phyloP scores from a whole-genome alignment of 2,797 vertebrate species.

The Decapterus maruadsi region DNA sequence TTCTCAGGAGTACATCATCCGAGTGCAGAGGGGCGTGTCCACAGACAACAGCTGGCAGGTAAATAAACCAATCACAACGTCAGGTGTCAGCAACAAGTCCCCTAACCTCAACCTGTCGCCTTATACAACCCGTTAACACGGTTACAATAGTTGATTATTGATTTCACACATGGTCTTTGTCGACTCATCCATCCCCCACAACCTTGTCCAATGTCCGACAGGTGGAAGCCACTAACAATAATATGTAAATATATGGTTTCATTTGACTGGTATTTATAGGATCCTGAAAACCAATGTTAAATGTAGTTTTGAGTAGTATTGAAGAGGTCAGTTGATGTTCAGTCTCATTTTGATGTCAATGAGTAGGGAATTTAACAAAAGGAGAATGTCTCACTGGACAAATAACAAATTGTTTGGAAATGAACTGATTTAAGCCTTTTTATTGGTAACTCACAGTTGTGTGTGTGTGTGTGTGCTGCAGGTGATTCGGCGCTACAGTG shows the following conservation, averaged over 20 bases:
- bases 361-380: not conserved
- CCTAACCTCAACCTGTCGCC: not conserved
- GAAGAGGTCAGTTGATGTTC: not conserved
- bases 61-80: slow-evolving; percentile 63
- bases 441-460: not conserved
- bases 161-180: too few relatives aligned
- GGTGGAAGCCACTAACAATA: too few relatives aligned
- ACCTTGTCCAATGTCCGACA: too few relatives aligned
- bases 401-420: not conserved
- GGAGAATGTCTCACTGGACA: not conserved
- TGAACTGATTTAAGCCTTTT: not conserved
- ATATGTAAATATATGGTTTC: too few relatives aligned
- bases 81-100: not conserved
- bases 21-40: slow-evolving; percentile 95
- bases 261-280: too few relatives aligned
- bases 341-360: not conserved
- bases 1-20: slow-evolving; percentile 95
- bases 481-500: slow-evolving; percentile 97
- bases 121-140: too few relatives aligned
- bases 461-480: slow-evolving; percentile 77
- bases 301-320: not conserved
- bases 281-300: not conserved
- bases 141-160: too few relatives aligned
- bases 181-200: too few relatives aligned
- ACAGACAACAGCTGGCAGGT: slow-evolving; percentile 98